Conservation (phyloP, 2,888 invertebrate species). For the Epinotia nisella region DNA sequence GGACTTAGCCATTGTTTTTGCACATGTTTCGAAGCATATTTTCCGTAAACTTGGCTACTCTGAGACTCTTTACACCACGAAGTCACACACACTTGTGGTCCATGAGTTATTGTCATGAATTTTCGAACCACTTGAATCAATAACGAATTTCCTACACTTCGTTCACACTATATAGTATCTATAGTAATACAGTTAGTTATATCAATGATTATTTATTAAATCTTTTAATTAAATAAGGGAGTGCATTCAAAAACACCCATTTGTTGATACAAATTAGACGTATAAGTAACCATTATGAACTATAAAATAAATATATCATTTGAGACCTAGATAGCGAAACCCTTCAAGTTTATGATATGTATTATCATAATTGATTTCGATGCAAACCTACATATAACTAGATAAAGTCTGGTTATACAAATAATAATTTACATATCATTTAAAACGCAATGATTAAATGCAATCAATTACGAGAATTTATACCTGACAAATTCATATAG, state of each 20-base stretch:
- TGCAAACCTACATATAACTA: slow-evolving; percentile 9
- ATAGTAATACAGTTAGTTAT: background rate
- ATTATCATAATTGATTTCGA: slow-evolving; percentile 25
- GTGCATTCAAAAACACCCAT: background rate
- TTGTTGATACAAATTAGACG: background rate
- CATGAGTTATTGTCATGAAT: slow-evolving; percentile 20
- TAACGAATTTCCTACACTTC: slow-evolving; percentile 10
- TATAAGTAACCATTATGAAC: background rate
- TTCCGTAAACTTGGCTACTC: background rate
- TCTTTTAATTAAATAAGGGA: no score
- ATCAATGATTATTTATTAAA: no score
- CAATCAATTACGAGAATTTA: background rate
- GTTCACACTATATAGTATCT: background rate
- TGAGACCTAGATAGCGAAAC: slow-evolving; percentile 21
- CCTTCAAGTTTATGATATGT: slow-evolving; percentile 17
- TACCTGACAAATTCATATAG: background rate
- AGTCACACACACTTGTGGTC: slow-evolving; percentile 25
- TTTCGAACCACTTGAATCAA: slow-evolving; percentile 33
- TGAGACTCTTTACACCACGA: slow-evolving; percentile 25
- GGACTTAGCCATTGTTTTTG: slow-evolving; percentile 21
- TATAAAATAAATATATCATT: slow-evolving; percentile 11
- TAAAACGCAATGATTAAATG: slow-evolving; percentile 1
- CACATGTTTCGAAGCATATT: slow-evolving; percentile 2
- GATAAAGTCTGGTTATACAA: slow-evolving; percentile 3
- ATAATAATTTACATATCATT: slow-evolving; percentile 16